Evolutionary conservation across 92 coral and sea anemone genomes (phyloP), one percentile per base, ranked within the genome.

Genomic region (Meandrina meandrites): DNA sequence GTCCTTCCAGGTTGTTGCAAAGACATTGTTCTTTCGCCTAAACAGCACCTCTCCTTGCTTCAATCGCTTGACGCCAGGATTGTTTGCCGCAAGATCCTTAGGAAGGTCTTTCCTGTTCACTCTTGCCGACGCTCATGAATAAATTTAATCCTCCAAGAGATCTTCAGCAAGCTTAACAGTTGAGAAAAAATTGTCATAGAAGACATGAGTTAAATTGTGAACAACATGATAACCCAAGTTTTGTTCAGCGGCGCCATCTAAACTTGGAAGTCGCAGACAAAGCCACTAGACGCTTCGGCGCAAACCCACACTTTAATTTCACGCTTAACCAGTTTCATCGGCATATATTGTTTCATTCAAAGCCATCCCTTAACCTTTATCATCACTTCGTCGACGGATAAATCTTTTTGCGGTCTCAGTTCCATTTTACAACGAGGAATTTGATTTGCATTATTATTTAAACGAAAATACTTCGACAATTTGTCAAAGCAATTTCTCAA

Each of bases 1-100:
- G 81, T 85, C 92, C 62, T 89, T 89, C 89, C 92, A 89, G 17
- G 34, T 87, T 9, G 90, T 76, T 66, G 90, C 90, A n/a, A 90
- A 84, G 13, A 86, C 8, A 32, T 84, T 53, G 28, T 60, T 53
- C 67, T 78, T 81, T 28, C 77, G 68, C 14, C 30, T 53, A 86
- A 81, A 86, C 5, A 86, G 16, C 21, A 88, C 48, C 73, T 86
- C 66, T 22, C 85, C 90, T 75, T 86, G 88, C 75, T 32, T 68
- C 24, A 76, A 73, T 32, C 32, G 56, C 47, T 90, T 81, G 34
- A 90, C 80, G 11, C 51, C 21, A 36, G 31, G 62, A 58, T 42
- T 85, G 18, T 40, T 42, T 30, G 76, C 1, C 14, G 62, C 36
- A 15, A 85, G 83, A 30, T 76, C 67, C n/a, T 67, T 70, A 22